Percentiles rank a stretch among this genome's conserved stretches.
Evolutionary conservation across 92 coral and sea anemone genomes (phyloP).

Genomic region (Zoanthus sansibaricus): DNA sequence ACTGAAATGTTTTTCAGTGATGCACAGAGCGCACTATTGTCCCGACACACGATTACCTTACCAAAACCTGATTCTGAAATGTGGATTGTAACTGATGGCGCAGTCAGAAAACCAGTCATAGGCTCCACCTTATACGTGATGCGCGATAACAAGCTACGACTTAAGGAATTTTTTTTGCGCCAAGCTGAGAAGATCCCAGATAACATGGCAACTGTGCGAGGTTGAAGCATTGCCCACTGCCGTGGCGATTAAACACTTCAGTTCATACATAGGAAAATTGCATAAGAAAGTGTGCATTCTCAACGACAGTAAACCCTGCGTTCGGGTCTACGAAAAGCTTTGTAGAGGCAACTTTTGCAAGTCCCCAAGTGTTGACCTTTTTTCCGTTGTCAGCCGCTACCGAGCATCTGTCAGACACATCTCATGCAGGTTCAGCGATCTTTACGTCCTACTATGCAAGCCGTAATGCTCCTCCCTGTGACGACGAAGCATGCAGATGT

Average conservation of each 20-base stretch:
- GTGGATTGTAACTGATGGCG: not conserved
- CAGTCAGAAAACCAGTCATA: not conserved
- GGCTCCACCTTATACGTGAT: not conserved
- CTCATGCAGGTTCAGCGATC: constrained; percentile 28
- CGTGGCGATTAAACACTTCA: not conserved
- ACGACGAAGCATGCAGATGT: too few species aligned
- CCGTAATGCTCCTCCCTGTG: constrained; percentile 43
- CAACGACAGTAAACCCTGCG: constrained; percentile 6
- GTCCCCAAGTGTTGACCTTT: constrained; percentile 14
- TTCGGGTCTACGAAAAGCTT: constrained; percentile 10
- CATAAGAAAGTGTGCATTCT: not conserved
- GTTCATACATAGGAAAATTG: not conserved
- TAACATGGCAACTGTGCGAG: not conserved
- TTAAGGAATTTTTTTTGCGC: not conserved
- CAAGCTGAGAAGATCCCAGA: not conserved
- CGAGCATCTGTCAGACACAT: constrained; percentile 45
- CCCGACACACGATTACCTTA: not conserved
- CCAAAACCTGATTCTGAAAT: not conserved
- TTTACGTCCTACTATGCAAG: constrained; percentile 54
- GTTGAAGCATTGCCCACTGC: not conserved
- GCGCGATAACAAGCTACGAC: not conserved
- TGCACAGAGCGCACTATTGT: not conserved
- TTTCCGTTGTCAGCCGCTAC: constrained; percentile 45
- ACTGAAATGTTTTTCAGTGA: not conserved
- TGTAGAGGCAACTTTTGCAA: constrained; percentile 34